These are phyloP conservation scores for Mythimna albipuncta DNA, from an alignment of 2,888 invertebrate genomes.

Conservation along the genomic window DNA sequence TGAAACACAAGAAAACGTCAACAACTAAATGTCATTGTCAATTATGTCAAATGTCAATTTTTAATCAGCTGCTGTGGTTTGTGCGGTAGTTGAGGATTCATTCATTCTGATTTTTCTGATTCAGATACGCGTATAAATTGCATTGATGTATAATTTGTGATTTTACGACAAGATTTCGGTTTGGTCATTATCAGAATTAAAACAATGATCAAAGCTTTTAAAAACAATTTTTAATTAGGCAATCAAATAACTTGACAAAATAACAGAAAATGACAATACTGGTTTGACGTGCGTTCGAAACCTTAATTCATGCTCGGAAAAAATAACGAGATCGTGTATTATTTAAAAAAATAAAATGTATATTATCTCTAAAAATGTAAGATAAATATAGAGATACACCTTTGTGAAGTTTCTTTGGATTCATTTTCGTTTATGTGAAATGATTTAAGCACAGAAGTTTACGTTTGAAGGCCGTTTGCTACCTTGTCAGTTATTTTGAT, in stretches of 20 bases:
- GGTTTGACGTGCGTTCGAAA: slow-evolving; percentile 51
- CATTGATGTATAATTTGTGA: not conserved
- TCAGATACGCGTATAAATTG: not conserved
- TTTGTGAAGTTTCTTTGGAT: not conserved
- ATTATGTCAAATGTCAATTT: slow-evolving; percentile 20
- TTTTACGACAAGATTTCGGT: not conserved
- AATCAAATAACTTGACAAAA: slow-evolving; percentile 33
- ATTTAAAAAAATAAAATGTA: slow-evolving; percentile 5
- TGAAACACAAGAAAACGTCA: slow-evolving; percentile 30
- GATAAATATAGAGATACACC: not conserved
- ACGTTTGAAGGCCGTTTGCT: slow-evolving; percentile 23
- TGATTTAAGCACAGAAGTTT: slow-evolving; percentile 17
- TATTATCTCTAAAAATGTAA: not conserved
- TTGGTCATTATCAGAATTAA: not conserved
- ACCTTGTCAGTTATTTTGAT: slow-evolving; percentile 68
- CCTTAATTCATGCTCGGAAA: not conserved
- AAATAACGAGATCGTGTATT: not conserved
- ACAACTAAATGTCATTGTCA: slow-evolving; percentile 35
- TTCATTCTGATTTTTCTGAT: not conserved
- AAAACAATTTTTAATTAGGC: slow-evolving; percentile 34
- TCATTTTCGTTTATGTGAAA: not conserved
- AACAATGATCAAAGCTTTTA: not conserved
- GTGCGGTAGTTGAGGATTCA: not conserved
- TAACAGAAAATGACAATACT: slow-evolving; percentile 50
- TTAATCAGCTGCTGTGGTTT: slow-evolving; percentile 23